These are phyloP conservation scores for Mylabris phalerata DNA, from an alignment of 1,140 invertebrate genomes.

Conservation along the genomic window DNA sequence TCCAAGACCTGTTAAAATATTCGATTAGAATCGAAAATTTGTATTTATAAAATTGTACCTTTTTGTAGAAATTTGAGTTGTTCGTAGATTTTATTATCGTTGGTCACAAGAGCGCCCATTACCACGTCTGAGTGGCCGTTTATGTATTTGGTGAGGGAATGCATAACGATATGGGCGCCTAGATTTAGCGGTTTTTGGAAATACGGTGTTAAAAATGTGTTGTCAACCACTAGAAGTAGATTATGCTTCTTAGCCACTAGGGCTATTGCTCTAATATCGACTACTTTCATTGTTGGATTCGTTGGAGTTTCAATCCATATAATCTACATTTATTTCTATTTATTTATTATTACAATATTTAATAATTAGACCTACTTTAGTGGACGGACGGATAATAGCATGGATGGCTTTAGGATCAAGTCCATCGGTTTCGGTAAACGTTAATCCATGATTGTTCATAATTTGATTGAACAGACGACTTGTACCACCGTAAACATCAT, in stretches of 20 bases:
- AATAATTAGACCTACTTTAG: constrained; percentile 57
- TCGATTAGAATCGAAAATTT: not conserved
- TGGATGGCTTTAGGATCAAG: constrained; percentile 60
- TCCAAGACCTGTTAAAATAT: constrained; percentile 44
- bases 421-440: constrained; percentile 76
- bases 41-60: constrained; percentile 48
- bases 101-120: constrained; percentile 60
- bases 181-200: constrained; percentile 71
- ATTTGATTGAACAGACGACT: constrained; percentile 58
- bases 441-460: constrained; percentile 60
- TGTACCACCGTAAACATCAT: constrained; percentile 96
- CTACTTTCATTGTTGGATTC: constrained; percentile 93
- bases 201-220: constrained; percentile 81
- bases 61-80: constrained; percentile 85
- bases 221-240: constrained; percentile 88
- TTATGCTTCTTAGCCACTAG: constrained; percentile 53
- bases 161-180: constrained; percentile 71
- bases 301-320: constrained; percentile 94
- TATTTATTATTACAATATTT: not conserved
- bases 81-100: constrained; percentile 59
- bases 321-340: not conserved
- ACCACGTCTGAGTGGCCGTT: constrained; percentile 82
- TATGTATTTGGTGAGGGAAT: constrained; percentile 82
- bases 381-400: constrained; percentile 69
- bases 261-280: constrained; percentile 76